Base-by-base conservation (phyloP, 2,113 vertebrate genomes). In the Myiagra hebetior region DNA sequence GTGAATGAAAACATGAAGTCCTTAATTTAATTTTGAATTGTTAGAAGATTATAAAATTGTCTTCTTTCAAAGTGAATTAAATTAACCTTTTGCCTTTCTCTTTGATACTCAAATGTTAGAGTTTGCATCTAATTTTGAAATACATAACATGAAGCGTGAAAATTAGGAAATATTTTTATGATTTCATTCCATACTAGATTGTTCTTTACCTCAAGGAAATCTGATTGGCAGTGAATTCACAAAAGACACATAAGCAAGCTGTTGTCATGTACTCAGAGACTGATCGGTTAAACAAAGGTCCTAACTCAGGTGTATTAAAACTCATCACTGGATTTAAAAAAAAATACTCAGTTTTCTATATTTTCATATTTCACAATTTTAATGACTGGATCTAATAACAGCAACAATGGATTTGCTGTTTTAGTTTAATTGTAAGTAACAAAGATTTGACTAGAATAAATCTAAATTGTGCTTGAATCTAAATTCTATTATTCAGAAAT, bases 41-140 rank as follows among this genome's bases (percentile, higher is more conserved):
- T 89, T 94, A 78, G 49, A 87, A 86, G 88, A 85, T 97, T 94
- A 94, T 97, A 89, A 95, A 97, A 97, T 95, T 37, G 69, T 85
- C 91, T 98, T 97, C 39, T 94, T 92, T 97, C 80, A 96, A 98
- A 98, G 91, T 97, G 95, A 87, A 93, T 95, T 67, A 89, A 95
- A 97, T 98, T 97, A 98, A 98, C 90, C 81, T 70, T 59, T 35
- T 59, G 67, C 68, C 91, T 95, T 97, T 97, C 91, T 69, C 57
- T 97, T 98, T 97, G 97, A 87, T 95, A 82, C 26, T 9, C 17
- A 68, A 91, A 64, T 68, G 22, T 89, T 93, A 85, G 53, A 39
- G 79, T 76, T 95, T 89, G 63, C 24, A 65, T 82, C 81, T 63
- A 78, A 81, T 96, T 91, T 91, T 68, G 77, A 94, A 94, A 74